A percentile compares a stretch with the other conserved stretches of the same genome.
phyloP scores from a whole-genome alignment of 2,113 vertebrate species.

The Notechis scutatus region DNA sequence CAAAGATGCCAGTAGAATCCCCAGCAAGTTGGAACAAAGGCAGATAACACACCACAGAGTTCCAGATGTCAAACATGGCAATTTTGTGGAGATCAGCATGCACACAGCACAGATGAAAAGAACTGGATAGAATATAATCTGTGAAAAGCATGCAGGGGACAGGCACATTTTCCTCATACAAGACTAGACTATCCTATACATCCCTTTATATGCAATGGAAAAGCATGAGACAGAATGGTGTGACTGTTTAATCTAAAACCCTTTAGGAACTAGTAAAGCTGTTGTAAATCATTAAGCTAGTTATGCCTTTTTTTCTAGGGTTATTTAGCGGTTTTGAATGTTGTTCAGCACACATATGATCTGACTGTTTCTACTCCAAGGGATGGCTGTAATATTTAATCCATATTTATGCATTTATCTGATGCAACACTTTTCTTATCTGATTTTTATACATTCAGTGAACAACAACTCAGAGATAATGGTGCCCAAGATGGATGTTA shows the following conservation, averaged over 20 bases:
- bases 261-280: background rate
- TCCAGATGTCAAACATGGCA: conserved; percentile 56
- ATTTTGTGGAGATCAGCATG: conserved; percentile 53
- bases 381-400: background rate
- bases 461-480: background rate
- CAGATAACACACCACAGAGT: conserved; percentile 69
- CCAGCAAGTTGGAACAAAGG: conserved; percentile 57
- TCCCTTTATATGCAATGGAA: background rate
- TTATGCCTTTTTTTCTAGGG: background rate
- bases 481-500: background rate
- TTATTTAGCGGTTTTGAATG: background rate
- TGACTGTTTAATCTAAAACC: background rate
- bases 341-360: background rate
- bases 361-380: background rate
- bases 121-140: conserved; percentile 53
- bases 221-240: background rate
- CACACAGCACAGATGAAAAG: conserved; percentile 61
- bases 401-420: background rate
- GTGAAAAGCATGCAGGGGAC: background rate
- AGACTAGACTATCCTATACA: background rate
- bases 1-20: conserved; percentile 56
- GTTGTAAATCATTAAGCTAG: background rate
- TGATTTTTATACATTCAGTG: background rate
- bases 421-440: background rate
- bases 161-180: background rate